Conservation (phyloP, 64 coral and sea anemone genomes). For the Astreopora myriophthalma region DNA sequence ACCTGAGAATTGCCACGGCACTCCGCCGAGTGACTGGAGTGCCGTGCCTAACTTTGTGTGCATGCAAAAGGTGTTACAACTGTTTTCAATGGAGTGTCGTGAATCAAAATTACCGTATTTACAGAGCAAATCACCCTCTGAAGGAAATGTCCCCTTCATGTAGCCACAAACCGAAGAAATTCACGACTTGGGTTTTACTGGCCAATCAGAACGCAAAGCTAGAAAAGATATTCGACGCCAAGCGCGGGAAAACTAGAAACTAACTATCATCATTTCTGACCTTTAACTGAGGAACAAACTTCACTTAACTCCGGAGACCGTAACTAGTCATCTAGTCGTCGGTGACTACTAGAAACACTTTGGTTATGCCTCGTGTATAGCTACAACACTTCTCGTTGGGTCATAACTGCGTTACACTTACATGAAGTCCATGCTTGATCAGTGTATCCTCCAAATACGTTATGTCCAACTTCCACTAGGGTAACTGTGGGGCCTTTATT, state of each 20-base stretch:
- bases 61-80: no score
- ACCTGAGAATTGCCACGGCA: no score
- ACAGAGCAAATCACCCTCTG: no score
- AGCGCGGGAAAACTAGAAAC: not conserved
- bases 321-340: not conserved
- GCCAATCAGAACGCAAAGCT: not conserved
- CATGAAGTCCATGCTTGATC: slow-evolving; percentile 8
- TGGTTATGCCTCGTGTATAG: not conserved
- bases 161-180: not conserved
- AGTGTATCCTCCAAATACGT: slow-evolving; percentile 29
- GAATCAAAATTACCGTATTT: no score
- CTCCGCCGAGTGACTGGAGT: no score
- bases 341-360: not conserved
- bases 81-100: no score
- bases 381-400: not conserved
- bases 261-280: not conserved
- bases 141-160: no score
- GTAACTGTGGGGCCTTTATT: slow-evolving; percentile 29
- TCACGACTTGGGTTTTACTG: not conserved
- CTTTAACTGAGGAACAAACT: not conserved
- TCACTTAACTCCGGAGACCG: not conserved
- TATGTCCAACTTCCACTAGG: not conserved
- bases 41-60: no score
- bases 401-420: not conserved
- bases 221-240: not conserved